Evolutionary conservation across 2,797 vertebrate genomes (phyloP).

Genomic region (Platalea minor): DNA sequence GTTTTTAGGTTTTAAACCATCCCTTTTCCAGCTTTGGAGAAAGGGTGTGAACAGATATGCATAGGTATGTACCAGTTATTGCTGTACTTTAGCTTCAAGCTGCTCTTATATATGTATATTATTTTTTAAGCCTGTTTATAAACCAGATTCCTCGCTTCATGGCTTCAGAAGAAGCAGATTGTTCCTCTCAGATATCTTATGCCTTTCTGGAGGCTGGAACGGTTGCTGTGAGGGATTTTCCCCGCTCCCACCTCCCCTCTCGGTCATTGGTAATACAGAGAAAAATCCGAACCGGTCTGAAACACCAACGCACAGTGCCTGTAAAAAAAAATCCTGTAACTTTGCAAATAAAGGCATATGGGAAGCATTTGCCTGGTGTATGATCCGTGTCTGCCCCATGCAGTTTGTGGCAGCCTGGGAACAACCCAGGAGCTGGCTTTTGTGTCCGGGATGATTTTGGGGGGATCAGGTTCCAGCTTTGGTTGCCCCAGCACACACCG

Average conservation of each 20-base stretch:
- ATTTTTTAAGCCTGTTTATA: conserved; percentile 64
- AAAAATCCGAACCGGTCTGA: conserved; percentile 8
- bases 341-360: conserved; percentile 75
- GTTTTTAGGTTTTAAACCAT: conserved; percentile 46
- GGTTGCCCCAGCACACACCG: rapidly evolving
- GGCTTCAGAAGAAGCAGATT: conserved; percentile 41
- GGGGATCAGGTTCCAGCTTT: not conserved
- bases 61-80: conserved; percentile 17
- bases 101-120: conserved; percentile 32
- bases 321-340: conserved; percentile 41
- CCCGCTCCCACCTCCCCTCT: not conserved
- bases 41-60: not conserved
- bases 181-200: conserved; percentile 15
- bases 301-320: conserved; percentile 54
- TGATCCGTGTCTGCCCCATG: rapidly evolving
- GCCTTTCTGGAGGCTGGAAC: conserved; percentile 56
- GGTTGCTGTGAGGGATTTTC: conserved; percentile 36
- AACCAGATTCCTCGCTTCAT: conserved; percentile 7
- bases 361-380: conserved; percentile 19
- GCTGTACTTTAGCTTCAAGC: conserved; percentile 71
- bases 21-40: conserved; percentile 20
- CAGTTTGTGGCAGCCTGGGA: not conserved
- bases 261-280: not conserved
- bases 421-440: not conserved
- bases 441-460: rapidly evolving